A percentile compares a stretch with the other conserved stretches of the same genome.
phyloP scores from a whole-genome alignment of 2,113 vertebrate genomes.

The Solenodon paradoxus region DNA sequence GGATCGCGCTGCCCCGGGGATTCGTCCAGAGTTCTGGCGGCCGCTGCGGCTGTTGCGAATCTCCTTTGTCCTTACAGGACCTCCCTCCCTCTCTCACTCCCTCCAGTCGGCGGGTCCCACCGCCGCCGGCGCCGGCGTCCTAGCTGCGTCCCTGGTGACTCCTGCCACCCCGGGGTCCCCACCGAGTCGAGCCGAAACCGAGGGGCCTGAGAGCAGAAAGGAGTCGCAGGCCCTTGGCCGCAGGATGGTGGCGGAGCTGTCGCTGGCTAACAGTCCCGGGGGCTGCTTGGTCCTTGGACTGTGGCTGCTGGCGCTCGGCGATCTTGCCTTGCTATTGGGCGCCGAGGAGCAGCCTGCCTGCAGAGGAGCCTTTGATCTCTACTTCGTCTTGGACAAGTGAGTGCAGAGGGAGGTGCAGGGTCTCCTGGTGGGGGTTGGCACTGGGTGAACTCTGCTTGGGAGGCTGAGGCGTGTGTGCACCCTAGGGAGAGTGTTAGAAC shows the following conservation, averaged over 20 bases:
- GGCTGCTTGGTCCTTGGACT: conserved; percentile 46
- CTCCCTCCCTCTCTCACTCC: background rate
- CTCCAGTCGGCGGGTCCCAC: background rate
- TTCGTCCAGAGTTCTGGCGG: conserved; percentile 36
- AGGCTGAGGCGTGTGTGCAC: background rate
- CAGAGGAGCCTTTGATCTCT: conserved; percentile 91
- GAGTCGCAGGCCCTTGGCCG: background rate
- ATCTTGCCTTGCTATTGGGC: background rate
- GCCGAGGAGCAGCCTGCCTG: conserved; percentile 85
- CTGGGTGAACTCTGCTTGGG: background rate
- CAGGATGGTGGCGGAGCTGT: conserved; percentile 46
- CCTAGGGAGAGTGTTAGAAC: background rate
- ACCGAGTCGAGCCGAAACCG: background rate
- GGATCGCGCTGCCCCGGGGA: background rate
- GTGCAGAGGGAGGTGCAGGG: conserved; percentile 47
- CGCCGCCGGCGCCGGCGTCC: background rate
- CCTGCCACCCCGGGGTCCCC: background rate
- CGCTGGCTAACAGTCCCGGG: background rate
- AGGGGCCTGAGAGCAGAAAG: background rate
- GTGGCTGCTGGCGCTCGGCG: conserved; percentile 52
- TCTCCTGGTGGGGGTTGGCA: background rate
- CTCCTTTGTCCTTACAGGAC: conserved; percentile 72
- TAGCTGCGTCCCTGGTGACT: background rate
- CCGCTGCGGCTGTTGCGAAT: background rate
- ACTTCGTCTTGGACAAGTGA: conserved; percentile 95